A percentile compares a stretch with the other conserved stretches of the same genome.
Evolutionary conservation across 2,888 invertebrate species (phyloP).

Genomic region (Sarcophaga caerulescens): DNA sequence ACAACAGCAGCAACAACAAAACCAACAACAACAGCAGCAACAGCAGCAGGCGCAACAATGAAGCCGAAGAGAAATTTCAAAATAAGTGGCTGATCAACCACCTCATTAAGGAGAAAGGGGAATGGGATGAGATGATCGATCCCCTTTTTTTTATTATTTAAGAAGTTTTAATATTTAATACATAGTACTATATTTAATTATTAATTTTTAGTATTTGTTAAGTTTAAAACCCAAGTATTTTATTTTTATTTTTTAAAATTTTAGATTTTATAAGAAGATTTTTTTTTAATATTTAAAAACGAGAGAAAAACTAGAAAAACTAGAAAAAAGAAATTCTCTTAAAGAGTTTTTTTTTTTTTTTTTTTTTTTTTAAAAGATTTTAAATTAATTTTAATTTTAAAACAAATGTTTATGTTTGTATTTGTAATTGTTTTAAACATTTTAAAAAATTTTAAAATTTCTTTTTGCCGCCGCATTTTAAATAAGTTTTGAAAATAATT

Average conservation of each 20-base stretch:
- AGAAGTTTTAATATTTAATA: background rate
- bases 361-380: constrained; percentile 10
- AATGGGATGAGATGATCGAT: no score
- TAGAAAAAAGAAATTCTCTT: constrained; percentile 40
- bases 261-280: constrained; percentile 18
- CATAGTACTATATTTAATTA: background rate
- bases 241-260: constrained; percentile 43
- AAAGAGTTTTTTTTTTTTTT: constrained; percentile 50
- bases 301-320: background rate
- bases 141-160: background rate
- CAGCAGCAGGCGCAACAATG: constrained; percentile 55
- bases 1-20: constrained; percentile 71
- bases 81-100: background rate
- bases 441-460: no score
- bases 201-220: constrained; percentile 45
- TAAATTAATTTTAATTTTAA: background rate
- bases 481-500: no score
- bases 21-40: constrained; percentile 77
- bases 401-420: background rate
- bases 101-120: background rate
- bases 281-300: constrained; percentile 7
- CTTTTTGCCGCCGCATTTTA: no score
- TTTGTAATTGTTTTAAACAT: no score
- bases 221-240: constrained; percentile 57
- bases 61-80: background rate